Evolutionary conservation across 2,797 vertebrate species (phyloP).

Genomic region (Xyrichtys novacula): DNA sequence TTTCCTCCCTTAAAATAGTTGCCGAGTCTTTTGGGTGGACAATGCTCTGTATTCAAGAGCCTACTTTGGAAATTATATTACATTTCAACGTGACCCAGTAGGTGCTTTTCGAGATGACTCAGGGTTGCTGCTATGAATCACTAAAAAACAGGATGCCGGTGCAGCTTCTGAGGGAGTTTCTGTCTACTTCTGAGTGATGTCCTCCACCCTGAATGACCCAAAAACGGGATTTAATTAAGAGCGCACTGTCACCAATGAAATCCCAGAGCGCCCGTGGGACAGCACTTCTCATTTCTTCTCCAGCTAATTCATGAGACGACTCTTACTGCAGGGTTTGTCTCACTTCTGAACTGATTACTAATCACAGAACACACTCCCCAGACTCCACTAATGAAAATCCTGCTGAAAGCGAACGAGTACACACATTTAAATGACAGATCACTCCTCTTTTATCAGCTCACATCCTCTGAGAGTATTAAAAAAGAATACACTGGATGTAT

Average conservation of each 20-base stretch:
- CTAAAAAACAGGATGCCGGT: constrained; percentile 18
- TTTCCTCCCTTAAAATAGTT: constrained; percentile 5
- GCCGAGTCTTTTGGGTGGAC: constrained; percentile 33
- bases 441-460: not conserved
- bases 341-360: constrained; percentile 51
- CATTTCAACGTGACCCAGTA: constrained; percentile 23
- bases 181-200: constrained; percentile 32
- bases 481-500: constrained; percentile 11
- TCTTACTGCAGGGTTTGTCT: constrained; percentile 33
- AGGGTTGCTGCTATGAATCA: constrained; percentile 50
- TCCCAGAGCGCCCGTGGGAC: constrained; percentile 33
- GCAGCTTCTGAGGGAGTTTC: constrained; percentile 53
- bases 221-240: constrained; percentile 56
- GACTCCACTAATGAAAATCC: constrained; percentile 54
- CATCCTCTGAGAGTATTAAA: constrained; percentile 16
- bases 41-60: constrained; percentile 15
- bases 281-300: constrained; percentile 47
- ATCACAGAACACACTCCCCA: constrained; percentile 27
- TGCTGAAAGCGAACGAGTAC: constrained; percentile 32
- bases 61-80: constrained; percentile 44
- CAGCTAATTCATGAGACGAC: constrained; percentile 46
- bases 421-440: constrained; percentile 47
- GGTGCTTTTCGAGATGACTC: constrained; percentile 42
- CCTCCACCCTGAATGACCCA: constrained; percentile 51
- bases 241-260: constrained; percentile 39